Evolutionary conservation across 2,888 invertebrate species (phyloP), one percentile per base, ranked within the genome.

Genomic region (Ctenicera cuprea): DNA sequence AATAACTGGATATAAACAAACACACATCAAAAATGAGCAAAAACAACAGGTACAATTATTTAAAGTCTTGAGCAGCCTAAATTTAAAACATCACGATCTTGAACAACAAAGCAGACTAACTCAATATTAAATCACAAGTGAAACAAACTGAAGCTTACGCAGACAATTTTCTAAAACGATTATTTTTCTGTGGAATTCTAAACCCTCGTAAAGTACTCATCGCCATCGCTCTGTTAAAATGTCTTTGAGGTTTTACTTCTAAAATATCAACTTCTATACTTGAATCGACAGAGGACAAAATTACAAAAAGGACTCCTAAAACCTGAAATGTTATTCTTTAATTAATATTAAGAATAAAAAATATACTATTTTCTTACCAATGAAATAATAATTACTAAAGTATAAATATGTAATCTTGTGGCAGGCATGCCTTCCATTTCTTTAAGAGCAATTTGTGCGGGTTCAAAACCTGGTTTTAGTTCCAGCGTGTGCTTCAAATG

Each of bases 201-300:
- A 90, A 80, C 52, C 91, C 91, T 54, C 92, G 90, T 50, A 96
- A 89, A 63, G 95, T 94, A 12, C 95, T 90, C 95, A 96, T 95
- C 14, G 96, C 95, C 93, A 96, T 94, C 12, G 95, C 95, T 80
- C 95, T 90, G 88, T 95, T 96, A 87, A 96, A 96, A 85, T 96
- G 95, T 37, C 95, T 91, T 81, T 94, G 94, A 5, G 93, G 91
- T 85, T 92, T 93, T 81, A 90, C 89, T 77, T 92, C 92, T 88
- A 90, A 12, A 83, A 87, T 52, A 89, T 91, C 76, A 83, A 81
- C 77, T 20, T 87, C 85, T 8, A 82, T 79, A 65, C 79, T 82
- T 30, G 84, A 82, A 79, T 94, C 94, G 71, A 93, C 91, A 57
- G 94, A 94, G 63, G 95, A 94, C 65, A 96, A 87, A 79, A 96